Evolutionary conservation across 1,140 invertebrate species (phyloP).

Genomic region (Anastrepha obliqua): DNA sequence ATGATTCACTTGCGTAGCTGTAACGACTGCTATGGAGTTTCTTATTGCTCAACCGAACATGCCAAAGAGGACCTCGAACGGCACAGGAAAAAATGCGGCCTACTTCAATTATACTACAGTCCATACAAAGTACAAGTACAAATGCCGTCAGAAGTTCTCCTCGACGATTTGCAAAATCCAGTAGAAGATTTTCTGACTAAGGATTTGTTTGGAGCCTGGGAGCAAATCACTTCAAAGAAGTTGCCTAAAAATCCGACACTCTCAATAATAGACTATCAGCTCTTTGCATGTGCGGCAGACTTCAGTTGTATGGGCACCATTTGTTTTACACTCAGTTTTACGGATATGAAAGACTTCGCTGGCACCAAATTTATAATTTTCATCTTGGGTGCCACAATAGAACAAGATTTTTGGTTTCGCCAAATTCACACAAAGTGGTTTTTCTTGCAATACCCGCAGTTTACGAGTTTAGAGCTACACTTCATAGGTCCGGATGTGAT

Average conservation of each 20-base stretch:
- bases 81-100: constrained; percentile 59
- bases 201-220: constrained; percentile 59
- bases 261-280: constrained; percentile 58
- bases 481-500: constrained; percentile 62
- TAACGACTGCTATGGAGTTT: constrained; percentile 58
- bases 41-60: constrained; percentile 62
- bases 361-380: constrained; percentile 58
- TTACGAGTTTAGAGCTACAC: constrained; percentile 59
- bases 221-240: constrained; percentile 47
- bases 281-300: constrained; percentile 60
- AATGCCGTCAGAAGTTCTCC: neutral
- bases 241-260: constrained; percentile 54
- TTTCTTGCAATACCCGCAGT: constrained; percentile 60
- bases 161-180: neutral
- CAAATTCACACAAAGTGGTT: constrained; percentile 64
- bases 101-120: constrained; percentile 59
- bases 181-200: constrained; percentile 25
- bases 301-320: constrained; percentile 65
- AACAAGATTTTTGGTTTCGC: constrained; percentile 61
- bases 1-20: constrained; percentile 55
- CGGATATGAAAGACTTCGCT: neutral
- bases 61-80: constrained; percentile 42
- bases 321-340: constrained; percentile 58
- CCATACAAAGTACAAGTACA: constrained; percentile 57
- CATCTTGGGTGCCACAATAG: constrained; percentile 60